These are phyloP conservation scores for Agrenia bidenticulata DNA, from an alignment of 2,888 invertebrate genomes.

Conservation along the genomic window DNA sequence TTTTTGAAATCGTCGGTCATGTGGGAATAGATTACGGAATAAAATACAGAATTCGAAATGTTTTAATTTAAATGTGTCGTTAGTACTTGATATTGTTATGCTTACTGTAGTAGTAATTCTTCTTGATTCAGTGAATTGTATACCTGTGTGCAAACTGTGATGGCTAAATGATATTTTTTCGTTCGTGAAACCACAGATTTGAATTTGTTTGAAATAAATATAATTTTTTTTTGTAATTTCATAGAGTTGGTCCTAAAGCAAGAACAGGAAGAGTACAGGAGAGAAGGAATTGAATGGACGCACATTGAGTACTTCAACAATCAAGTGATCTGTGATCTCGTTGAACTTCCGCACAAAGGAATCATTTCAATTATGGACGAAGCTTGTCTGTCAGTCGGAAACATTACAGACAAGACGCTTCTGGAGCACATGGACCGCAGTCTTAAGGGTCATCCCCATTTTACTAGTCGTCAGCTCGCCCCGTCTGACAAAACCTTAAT, in stretches of 20 bases:
- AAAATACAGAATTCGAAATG: too few species aligned
- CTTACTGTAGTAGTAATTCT: too few species aligned
- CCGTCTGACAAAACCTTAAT: constrained; percentile 77
- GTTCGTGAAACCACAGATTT: too few species aligned
- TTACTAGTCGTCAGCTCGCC: constrained; percentile 79
- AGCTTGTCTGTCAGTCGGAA: constrained; percentile 93
- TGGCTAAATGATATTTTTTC: too few species aligned
- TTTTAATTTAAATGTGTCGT: too few species aligned
- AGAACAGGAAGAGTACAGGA: constrained; percentile 95
- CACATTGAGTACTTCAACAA: constrained; percentile 97
- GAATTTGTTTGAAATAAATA: too few species aligned
- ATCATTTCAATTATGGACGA: constrained; percentile 92
- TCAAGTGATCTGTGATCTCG: constrained; percentile 90
- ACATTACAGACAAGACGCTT: constrained; percentile 78
- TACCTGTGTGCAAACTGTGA: too few species aligned
- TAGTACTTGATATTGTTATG: too few species aligned
- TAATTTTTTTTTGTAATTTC: too few species aligned
- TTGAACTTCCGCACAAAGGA: constrained; percentile 91
- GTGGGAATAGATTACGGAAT: too few species aligned
- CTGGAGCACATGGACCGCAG: constrained; percentile 92
- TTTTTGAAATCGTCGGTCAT: too few species aligned
- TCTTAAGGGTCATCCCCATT: constrained; percentile 81
- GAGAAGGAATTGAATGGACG: constrained; percentile 94
- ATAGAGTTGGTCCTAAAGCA: constrained; percentile 92
- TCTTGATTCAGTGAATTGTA: too few species aligned